phyloP scores from a whole-genome alignment of 2,797 vertebrate genomes.

The Syngnathus acus region DNA sequence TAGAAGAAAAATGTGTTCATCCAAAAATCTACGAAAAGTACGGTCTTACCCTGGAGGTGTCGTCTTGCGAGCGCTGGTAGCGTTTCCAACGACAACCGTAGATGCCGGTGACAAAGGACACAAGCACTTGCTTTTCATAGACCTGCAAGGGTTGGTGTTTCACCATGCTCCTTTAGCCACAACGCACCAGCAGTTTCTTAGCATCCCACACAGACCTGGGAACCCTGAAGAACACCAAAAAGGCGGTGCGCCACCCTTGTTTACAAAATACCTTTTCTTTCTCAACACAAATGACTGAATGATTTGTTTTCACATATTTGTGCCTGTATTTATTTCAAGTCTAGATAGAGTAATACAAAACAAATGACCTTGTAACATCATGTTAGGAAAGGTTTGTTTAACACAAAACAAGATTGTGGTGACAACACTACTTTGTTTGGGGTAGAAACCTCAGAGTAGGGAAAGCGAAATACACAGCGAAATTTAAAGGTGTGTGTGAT shows the following conservation, averaged over 20 bases:
- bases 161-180: slow-evolving; percentile 89
- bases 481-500: slow-evolving; percentile 24
- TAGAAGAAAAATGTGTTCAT: neutral
- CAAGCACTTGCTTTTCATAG: slow-evolving; percentile 94
- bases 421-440: slow-evolving; percentile 32
- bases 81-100: slow-evolving; percentile 99
- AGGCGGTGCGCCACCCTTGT: neutral
- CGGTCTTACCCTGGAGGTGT: slow-evolving; percentile 84
- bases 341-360: neutral
- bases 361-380: slow-evolving; percentile 8
- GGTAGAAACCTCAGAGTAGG: slow-evolving; percentile 28
- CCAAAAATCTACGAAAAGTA: neutral
- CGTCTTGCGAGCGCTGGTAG: slow-evolving; percentile 96
- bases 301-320: neutral
- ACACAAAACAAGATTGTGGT: slow-evolving; percentile 37
- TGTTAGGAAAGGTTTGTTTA: slow-evolving; percentile 18
- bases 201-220: slow-evolving; percentile 77
- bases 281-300: neutral
- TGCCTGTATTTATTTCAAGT: neutral
- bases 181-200: slow-evolving; percentile 60
- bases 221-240: slow-evolving; percentile 50
- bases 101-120: slow-evolving; percentile 95
- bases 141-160: slow-evolving; percentile 98
- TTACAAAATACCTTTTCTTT: neutral
- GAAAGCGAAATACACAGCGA: slow-evolving; percentile 14